phyloP scores from a whole-genome alignment of 2,113 vertebrate species.

The Grallaria varia region DNA sequence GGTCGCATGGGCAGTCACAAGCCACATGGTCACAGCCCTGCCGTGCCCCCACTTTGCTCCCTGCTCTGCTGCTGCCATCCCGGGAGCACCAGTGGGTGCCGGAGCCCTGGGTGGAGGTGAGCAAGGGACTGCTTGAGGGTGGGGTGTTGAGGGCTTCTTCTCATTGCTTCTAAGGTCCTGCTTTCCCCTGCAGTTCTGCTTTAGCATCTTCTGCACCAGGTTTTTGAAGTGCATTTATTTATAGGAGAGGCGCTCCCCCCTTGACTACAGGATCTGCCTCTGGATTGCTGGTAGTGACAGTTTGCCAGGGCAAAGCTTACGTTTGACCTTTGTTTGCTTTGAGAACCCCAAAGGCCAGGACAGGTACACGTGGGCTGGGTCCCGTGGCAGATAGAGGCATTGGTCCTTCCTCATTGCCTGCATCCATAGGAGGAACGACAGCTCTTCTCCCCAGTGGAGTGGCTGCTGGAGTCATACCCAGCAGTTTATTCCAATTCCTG shows the following conservation, averaged over 20 bases:
- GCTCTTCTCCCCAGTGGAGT: neutral
- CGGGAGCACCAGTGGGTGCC: neutral
- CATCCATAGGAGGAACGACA: neutral
- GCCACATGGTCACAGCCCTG: neutral
- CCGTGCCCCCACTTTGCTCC: neutral
- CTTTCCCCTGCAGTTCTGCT: neutral
- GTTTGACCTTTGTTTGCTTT: neutral
- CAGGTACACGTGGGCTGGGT: neutral
- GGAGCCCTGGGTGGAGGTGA: neutral
- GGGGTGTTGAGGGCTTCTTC: neutral
- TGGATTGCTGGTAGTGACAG: fast-evolving
- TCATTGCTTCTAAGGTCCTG: neutral
- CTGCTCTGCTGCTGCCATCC: neutral
- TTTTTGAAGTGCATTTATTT: neutral
- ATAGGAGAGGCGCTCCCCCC: fast-evolving
- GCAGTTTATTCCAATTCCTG: neutral
- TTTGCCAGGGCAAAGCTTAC: neutral
- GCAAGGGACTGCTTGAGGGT: neutral
- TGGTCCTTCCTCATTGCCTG: neutral
- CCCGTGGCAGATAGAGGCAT: neutral
- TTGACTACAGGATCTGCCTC: neutral
- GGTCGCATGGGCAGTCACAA: conserved; percentile 45
- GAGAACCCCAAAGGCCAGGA: neutral
- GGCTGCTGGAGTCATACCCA: neutral
- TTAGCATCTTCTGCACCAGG: neutral